These are phyloP conservation scores for Lutjanus argentimaculatus DNA, from an alignment of 2,797 vertebrate species.

Conservation along the genomic window DNA sequence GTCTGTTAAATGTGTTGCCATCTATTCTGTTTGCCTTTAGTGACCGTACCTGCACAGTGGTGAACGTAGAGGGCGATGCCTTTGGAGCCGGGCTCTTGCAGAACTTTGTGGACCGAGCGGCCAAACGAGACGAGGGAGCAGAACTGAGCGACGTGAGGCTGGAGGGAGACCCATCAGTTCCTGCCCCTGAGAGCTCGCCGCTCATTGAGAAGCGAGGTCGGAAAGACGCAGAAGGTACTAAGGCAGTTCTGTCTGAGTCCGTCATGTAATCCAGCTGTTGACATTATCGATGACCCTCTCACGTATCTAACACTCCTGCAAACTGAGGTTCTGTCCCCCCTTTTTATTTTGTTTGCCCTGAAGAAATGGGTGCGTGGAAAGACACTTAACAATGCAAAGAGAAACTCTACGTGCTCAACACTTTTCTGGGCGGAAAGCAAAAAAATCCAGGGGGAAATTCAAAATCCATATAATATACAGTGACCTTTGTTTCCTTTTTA, in stretches of 20 bases:
- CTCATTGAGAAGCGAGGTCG: conserved; percentile 78
- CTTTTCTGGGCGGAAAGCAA: neutral
- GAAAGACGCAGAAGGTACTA: neutral
- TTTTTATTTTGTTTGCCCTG: neutral
- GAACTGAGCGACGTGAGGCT: conserved; percentile 81
- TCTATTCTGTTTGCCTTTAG: conserved; percentile 68
- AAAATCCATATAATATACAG: neutral
- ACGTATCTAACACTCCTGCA: conserved; percentile 34
- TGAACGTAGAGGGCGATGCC: conserved; percentile 94
- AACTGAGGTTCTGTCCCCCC: neutral
- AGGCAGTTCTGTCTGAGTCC: conserved; percentile 69
- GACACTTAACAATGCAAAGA: conserved; percentile 19
- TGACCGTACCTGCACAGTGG: conserved; percentile 92
- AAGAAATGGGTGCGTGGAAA: conserved; percentile 18
- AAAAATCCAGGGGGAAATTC: neutral
- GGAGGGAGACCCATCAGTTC: neutral
- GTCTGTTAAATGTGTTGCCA: neutral
- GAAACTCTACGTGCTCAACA: neutral
- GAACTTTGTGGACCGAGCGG: conserved; percentile 81
- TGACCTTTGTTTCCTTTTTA: conserved; percentile 26
- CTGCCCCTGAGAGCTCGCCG: conserved; percentile 79
- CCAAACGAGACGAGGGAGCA: conserved; percentile 39
- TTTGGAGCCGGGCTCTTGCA: conserved; percentile 93
- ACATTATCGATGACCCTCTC: neutral
- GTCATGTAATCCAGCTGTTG: conserved; percentile 81